Base-by-base conservation (phyloP, 2,113 vertebrate genomes). In the Apaloderma vittatum region DNA sequence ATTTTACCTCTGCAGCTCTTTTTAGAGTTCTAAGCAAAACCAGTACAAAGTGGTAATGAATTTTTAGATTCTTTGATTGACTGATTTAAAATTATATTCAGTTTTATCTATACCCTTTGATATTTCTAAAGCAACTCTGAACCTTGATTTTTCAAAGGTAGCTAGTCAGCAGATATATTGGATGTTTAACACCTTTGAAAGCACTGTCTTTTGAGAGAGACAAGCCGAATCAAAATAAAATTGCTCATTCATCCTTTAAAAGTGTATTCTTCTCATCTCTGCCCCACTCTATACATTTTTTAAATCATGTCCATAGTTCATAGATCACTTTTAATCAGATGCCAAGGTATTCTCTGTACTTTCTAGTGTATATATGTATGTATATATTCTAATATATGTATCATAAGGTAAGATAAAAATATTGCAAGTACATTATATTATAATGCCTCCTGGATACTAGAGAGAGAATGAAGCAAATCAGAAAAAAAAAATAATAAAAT, bases 171-270 rank as follows among this genome's bases (percentile, higher is more conserved):
- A 61, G 26, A 73, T 83, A 52, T 74, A 78, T 88, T 95, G 61
- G 84, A 87, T 94, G n/a, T 94, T 93, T 71, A 90, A 86, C 75
- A 76, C 65, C 63, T 90, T 93, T 96, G 79, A 95, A 97, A 91
- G 51, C 75, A 74, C 61, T 61, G 57, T 55, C 59, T 81, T 96
- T 94, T 91, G 81, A 80, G 78, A 80, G 32, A 80, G 77, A 67
- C 57, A 91, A 59, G 40, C 9, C 63, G 45, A 90, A 94, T 92
- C 63, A 92, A 88, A 97, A 97, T 83, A 80, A 26, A 87, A 37
- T 58, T 93, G 57, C 72, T 96, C 45, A 80, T 90, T 82, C 90
- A 86, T 90, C 52, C 48, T 88, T 88, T 83, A 45, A 66, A 88
- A 93, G n/a, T 79, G 2, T 55, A 29, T 79, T 88, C 55, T 79